These are phyloP conservation scores for Pachyrhynchus sulphureomaculatus DNA, from an alignment of 1,140 invertebrate genomes.

Conservation along the genomic window DNA sequence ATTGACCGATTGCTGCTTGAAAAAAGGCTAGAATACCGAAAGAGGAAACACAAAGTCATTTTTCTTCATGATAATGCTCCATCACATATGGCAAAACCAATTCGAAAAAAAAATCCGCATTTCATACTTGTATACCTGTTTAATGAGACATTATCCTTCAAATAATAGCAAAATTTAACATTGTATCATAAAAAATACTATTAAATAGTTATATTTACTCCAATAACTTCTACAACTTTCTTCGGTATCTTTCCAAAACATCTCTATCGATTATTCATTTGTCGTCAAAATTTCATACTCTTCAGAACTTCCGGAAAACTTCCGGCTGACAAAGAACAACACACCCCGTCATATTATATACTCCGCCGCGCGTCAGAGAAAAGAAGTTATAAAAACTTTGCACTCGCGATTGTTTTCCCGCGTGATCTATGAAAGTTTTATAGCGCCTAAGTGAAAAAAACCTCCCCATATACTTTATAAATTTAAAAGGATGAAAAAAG, in stretches of 20 bases:
- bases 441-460: constrained; percentile 19
- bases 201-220: too few species aligned
- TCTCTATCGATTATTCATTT: constrained; percentile 16
- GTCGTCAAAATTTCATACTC: constrained; percentile 7
- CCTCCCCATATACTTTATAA: constrained; percentile 20
- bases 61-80: too few species aligned
- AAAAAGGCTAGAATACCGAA: too few species aligned
- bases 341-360: constrained; percentile 21
- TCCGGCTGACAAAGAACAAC: constrained; percentile 18
- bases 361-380: background rate
- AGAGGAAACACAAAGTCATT: too few species aligned
- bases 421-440: constrained; percentile 27
- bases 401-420: constrained; percentile 17
- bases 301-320: constrained; percentile 5
- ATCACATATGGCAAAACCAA: too few species aligned
- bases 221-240: too few species aligned
- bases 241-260: background rate
- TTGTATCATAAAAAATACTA: too few species aligned
- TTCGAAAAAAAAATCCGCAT: too few species aligned
- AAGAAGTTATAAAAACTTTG: constrained; percentile 25
- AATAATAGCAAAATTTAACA: too few species aligned
- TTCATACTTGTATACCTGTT: too few species aligned
- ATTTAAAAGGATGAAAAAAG: constrained; percentile 21
- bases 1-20: too few species aligned
- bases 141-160: too few species aligned